phyloP scores from a whole-genome alignment of 2,888 invertebrate species.

The Muschampia plurimacula region DNA sequence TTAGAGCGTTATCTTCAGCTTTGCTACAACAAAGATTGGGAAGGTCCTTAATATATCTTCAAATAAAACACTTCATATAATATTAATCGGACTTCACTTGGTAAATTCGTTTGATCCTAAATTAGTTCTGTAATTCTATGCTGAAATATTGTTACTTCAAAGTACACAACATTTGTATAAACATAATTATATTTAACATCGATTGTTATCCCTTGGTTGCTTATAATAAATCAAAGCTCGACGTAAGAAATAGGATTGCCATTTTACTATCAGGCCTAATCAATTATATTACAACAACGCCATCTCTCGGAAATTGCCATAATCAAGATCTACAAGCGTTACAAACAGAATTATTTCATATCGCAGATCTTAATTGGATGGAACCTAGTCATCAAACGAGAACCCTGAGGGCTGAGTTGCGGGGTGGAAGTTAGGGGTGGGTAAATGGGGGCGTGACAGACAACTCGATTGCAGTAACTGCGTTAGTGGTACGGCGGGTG shows the following conservation, averaged over 20 bases:
- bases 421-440: not conserved
- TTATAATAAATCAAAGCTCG: not conserved
- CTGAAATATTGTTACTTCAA: too few species aligned
- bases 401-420: slow-evolving; percentile 29
- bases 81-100: too few species aligned
- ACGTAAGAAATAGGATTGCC: not conserved
- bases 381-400: slow-evolving; percentile 37
- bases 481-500: slow-evolving; percentile 47
- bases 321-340: slow-evolving; percentile 27
- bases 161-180: too few species aligned
- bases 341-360: slow-evolving; percentile 39
- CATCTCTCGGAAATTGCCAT: slow-evolving; percentile 32
- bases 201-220: too few species aligned
- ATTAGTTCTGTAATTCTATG: too few species aligned
- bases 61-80: too few species aligned
- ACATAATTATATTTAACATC: too few species aligned
- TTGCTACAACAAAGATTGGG: too few species aligned
- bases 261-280: slow-evolving; percentile 7
- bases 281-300: slow-evolving; percentile 16
- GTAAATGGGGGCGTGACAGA: slow-evolving; percentile 12
- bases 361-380: slow-evolving; percentile 32
- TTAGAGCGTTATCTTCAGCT: too few species aligned
- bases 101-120: too few species aligned
- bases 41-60: too few species aligned
- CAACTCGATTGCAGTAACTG: slow-evolving; percentile 51